Evolutionary conservation across 2,113 vertebrate genomes (phyloP).

Genomic region (Amazona guildingii): DNA sequence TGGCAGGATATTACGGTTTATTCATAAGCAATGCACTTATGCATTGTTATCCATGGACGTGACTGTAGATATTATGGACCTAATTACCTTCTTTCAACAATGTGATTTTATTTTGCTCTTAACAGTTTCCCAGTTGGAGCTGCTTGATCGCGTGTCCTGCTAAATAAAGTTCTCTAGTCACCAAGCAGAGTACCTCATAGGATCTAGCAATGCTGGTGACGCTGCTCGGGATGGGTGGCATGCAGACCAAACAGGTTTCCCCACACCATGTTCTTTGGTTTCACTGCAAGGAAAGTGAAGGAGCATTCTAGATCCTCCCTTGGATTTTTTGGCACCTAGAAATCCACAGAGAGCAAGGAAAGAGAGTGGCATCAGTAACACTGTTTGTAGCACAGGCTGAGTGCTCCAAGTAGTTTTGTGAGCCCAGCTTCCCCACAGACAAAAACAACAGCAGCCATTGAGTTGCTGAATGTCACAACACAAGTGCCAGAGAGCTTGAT

Average conservation of each 20-base stretch:
- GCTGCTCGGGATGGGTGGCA: neutral
- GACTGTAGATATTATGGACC: neutral
- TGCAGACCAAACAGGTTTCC: neutral
- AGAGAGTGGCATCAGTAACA: neutral
- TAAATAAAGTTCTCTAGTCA: conserved; percentile 8
- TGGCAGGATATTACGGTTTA: neutral
- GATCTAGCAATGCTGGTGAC: neutral
- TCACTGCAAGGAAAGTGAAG: neutral
- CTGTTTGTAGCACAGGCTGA: neutral
- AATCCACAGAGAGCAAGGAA: neutral
- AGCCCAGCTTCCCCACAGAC: neutral
- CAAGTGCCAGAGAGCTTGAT: neutral
- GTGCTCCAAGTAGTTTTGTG: neutral
- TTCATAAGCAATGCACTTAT: neutral
- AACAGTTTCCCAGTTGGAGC: neutral
- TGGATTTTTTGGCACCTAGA: neutral
- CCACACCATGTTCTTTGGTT: neutral
- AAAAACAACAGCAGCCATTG: neutral
- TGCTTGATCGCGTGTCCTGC: neutral
- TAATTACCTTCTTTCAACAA: neutral
- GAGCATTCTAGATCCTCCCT: neutral
- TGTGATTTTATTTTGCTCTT: neutral
- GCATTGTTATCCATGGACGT: neutral
- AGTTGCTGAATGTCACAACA: neutral
- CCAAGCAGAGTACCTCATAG: neutral